A percentile compares a stretch with the other conserved stretches of the same genome.
These are phyloP conservation scores for Hypomecis atomaria DNA, from an alignment of 2,888 invertebrate species.

Conservation along the genomic window DNA sequence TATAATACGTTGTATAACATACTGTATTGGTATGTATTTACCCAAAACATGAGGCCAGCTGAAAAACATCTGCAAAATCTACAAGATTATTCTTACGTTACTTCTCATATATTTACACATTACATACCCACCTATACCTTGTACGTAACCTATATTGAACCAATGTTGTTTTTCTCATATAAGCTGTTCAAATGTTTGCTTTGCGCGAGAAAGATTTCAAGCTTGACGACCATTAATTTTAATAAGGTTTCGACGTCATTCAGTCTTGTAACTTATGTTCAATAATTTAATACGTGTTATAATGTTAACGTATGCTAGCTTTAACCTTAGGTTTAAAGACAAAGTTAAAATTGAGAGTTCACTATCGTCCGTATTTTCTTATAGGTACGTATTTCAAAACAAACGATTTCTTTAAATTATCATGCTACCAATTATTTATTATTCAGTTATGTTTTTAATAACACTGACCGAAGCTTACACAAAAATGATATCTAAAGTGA, in stretches of 20 bases:
- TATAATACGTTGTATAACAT: too few species aligned
- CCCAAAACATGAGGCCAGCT: not conserved
- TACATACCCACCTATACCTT: constrained; percentile 4
- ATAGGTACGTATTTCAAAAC: too few species aligned
- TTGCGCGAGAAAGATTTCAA: constrained; percentile 26
- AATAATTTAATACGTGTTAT: not conserved
- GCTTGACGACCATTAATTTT: constrained; percentile 18
- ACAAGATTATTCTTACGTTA: constrained; percentile 6
- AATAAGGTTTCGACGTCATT: constrained; percentile 6
- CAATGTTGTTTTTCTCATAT: constrained; percentile 16
- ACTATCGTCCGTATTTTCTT: too few species aligned
- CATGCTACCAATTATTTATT: too few species aligned
- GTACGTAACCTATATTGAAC: constrained; percentile 21
- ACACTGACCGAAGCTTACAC: too few species aligned
- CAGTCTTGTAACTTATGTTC: constrained; percentile 1
- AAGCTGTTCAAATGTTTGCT: constrained; percentile 28
- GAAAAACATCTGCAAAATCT: not conserved
- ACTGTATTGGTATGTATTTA: too few species aligned
- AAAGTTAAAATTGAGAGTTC: too few species aligned
- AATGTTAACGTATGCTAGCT: not conserved
- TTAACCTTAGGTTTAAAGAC: too few species aligned
- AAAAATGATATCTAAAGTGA: too few species aligned
- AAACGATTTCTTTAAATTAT: too few species aligned
- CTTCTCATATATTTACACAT: constrained; percentile 4
- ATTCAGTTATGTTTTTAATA: too few species aligned